Base-by-base conservation (phyloP, 2,888 invertebrate genomes). In the Dorcus parallelipipedus region DNA sequence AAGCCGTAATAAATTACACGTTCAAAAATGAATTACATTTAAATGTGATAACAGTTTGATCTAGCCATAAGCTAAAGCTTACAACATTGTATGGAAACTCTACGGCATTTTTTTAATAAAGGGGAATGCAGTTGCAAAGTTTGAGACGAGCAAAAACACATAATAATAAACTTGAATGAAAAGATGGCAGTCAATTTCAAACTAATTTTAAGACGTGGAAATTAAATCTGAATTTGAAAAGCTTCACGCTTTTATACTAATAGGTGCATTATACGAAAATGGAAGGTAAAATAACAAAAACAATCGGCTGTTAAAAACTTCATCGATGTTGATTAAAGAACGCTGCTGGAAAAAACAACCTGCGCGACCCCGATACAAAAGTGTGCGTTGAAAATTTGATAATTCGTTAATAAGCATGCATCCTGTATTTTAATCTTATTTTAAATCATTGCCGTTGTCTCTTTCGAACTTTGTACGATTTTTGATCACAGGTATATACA, bases 321-420 rank as follows among this genome's bases (percentile, higher is more conserved):
- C 64, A 66, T 66, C 66, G 64, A 53, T 54, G 60, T 66, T 64
- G 64, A 65, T 66, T 65, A 64, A 60, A 61, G 55, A 41, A 57
- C 49, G 61, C 52, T 56, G 54, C 53, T 54, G 56, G 52, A 49
- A 52, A 49, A 23, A 45, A 45, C 45, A 23, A 33, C 14, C 52
- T 40, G 38, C 53, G 53, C 33, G 20, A 17, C 47, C 38, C n/a
- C 53, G 45, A 62, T 65, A 64, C 60, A 63, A 66, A 72, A 73
- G 70, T 71, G 73, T 75, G 74, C 76, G 74, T 76, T 74, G 74
- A 76, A 73, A 76, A 76, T 76, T 75, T 73, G 73, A 73, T 76
- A 74, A 76, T 74, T 71, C 71, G 62, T 69, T 75, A 75, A 76
- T 74, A 73, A 74, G 72, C 75, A 67, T 68, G 71, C 70, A 76